phyloP scores from a whole-genome alignment of 64 coral and sea anemone genomes.

The Dendrophyllia cribrosa region DNA sequence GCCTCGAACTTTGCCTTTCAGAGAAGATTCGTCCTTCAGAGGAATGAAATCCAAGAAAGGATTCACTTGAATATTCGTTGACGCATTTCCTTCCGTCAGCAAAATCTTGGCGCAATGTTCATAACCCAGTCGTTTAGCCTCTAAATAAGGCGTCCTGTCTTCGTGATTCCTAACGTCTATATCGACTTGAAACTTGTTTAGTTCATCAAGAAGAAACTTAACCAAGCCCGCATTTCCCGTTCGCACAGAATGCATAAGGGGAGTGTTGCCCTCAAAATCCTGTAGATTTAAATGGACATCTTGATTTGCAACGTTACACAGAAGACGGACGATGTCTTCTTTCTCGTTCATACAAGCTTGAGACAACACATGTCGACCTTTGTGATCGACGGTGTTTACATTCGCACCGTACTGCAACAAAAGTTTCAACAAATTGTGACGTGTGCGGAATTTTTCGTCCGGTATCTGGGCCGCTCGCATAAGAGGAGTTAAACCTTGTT shows the following conservation, averaged over 20 bases:
- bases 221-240: constrained; percentile 75
- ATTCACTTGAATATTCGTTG: constrained; percentile 83
- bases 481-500: constrained; percentile 85
- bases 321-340: constrained; percentile 80
- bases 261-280: constrained; percentile 88
- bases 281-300: constrained; percentile 81
- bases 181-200: constrained; percentile 86
- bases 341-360: constrained; percentile 73
- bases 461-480: constrained; percentile 74
- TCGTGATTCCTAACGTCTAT: constrained; percentile 88
- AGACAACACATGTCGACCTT: constrained; percentile 81
- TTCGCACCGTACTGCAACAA: constrained; percentile 85
- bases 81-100: constrained; percentile 70
- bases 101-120: constrained; percentile 75
- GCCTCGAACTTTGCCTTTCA: constrained; percentile 13
- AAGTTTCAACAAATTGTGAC: constrained; percentile 77
- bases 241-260: constrained; percentile 83
- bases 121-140: constrained; percentile 73
- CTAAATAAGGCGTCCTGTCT: constrained; percentile 93
- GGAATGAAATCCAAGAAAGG: constrained; percentile 88
- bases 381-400: constrained; percentile 80
- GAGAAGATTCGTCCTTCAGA: constrained; percentile 8
- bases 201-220: constrained; percentile 63
- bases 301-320: constrained; percentile 77
- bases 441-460: constrained; percentile 81